Evolutionary conservation across 2,113 vertebrate species (phyloP).

Genomic region (Collichthys lucidus): DNA sequence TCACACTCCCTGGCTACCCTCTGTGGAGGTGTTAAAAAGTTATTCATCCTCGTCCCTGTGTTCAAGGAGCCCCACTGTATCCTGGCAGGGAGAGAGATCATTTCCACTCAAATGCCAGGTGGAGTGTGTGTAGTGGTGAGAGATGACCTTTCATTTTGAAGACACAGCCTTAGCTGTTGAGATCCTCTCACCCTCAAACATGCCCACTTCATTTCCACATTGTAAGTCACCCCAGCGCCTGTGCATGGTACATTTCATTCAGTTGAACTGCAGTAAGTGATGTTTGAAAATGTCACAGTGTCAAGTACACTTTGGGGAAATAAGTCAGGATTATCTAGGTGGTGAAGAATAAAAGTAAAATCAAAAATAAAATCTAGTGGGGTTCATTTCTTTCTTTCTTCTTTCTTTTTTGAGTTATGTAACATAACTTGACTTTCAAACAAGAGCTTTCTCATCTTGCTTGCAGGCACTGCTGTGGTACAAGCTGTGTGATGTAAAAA

Average conservation of each 20-base stretch:
- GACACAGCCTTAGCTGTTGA: constrained; percentile 35
- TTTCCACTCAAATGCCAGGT: constrained; percentile 57
- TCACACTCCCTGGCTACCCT: neutral
- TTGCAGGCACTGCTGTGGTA: neutral
- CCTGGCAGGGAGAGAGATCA: constrained; percentile 34
- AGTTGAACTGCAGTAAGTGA: constrained; percentile 27
- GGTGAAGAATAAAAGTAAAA: constrained; percentile 6
- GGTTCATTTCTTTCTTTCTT: constrained; percentile 6
- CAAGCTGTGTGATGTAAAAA: constrained; percentile 30
- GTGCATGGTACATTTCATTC: constrained; percentile 43
- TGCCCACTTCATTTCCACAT: constrained; percentile 25
- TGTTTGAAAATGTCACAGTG: constrained; percentile 59
- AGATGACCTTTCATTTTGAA: constrained; percentile 63
- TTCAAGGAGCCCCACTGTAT: constrained; percentile 11
- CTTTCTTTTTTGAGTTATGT: constrained; percentile 7
- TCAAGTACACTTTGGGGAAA: neutral
- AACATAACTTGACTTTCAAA: constrained; percentile 17
- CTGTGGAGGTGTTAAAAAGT: constrained; percentile 25
- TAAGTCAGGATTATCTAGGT: neutral
- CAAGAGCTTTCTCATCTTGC: constrained; percentile 27
- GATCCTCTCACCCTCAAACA: constrained; percentile 59
- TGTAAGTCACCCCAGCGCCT: constrained; percentile 18
- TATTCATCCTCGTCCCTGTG: neutral
- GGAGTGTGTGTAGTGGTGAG: constrained; percentile 38
- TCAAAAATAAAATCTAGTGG: neutral